These are phyloP conservation scores for Pteromalus puparum DNA, from an alignment of 1,140 invertebrate species.

Conservation along the genomic window DNA sequence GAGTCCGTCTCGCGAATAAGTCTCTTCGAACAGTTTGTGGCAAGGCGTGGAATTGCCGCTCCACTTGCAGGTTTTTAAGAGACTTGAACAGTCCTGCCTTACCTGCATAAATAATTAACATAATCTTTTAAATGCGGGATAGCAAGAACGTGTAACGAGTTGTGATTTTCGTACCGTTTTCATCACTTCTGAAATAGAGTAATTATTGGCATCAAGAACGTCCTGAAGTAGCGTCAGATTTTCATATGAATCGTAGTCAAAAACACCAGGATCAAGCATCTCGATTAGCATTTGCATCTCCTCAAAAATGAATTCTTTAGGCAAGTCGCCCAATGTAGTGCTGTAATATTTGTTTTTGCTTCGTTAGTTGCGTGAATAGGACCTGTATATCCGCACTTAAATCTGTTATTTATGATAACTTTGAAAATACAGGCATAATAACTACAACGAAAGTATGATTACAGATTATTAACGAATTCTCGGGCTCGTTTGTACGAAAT, in stretches of 20 bases:
- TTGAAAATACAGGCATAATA: background rate
- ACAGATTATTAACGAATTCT: slow-evolving; percentile 71
- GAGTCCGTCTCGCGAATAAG: slow-evolving; percentile 75
- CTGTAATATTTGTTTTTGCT: slow-evolving; percentile 35
- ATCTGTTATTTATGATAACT: too few species aligned
- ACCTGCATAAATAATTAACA: slow-evolving; percentile 57
- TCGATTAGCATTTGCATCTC: slow-evolving; percentile 60
- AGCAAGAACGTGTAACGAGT: background rate
- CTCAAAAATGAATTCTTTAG: slow-evolving; percentile 57
- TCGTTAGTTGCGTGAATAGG: too few species aligned
- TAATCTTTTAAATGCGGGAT: background rate
- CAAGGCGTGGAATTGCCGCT: slow-evolving; percentile 78
- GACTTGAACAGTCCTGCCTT: slow-evolving; percentile 75
- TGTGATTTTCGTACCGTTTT: slow-evolving; percentile 51
- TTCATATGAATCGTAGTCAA: slow-evolving; percentile 46
- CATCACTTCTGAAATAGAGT: slow-evolving; percentile 63
- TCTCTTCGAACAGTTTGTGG: slow-evolving; percentile 77
- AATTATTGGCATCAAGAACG: slow-evolving; percentile 69
- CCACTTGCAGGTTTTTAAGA: slow-evolving; percentile 80
- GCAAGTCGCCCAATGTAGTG: slow-evolving; percentile 41
- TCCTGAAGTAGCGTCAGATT: slow-evolving; percentile 66
- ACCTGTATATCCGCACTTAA: too few species aligned
- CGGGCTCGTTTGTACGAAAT: slow-evolving; percentile 73
- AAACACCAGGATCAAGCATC: slow-evolving; percentile 59
- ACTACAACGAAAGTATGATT: background rate